Evolutionary conservation across 2,113 vertebrate species (phyloP).

Genomic region (Gorsachius goisagi): DNA sequence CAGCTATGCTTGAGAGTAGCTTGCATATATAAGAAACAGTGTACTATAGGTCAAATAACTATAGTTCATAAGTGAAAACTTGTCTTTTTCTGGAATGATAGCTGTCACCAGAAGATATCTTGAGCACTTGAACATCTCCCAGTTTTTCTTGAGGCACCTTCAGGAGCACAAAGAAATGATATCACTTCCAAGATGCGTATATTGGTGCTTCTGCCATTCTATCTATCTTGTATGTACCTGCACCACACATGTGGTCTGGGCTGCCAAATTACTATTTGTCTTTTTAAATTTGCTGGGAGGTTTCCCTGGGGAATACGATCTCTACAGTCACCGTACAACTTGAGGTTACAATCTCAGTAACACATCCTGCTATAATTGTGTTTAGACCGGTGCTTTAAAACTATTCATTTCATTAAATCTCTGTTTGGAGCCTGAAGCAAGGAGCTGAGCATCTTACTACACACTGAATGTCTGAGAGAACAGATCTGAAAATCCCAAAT

Average conservation of each 20-base stretch:
- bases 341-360: neutral
- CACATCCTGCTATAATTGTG: neutral
- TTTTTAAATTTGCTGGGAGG: neutral
- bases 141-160: neutral
- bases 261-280: neutral
- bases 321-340: neutral
- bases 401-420: neutral
- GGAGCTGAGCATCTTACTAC: neutral
- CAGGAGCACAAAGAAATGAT: neutral
- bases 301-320: neutral
- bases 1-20: neutral
- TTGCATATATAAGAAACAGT: neutral
- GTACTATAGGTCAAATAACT: neutral
- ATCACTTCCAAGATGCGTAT: neutral
- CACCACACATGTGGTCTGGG: neutral
- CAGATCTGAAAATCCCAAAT: neutral
- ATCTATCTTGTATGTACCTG: neutral
- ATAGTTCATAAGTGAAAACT: neutral
- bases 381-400: neutral
- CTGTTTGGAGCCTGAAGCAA: neutral
- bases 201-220: neutral
- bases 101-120: neutral
- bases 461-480: neutral
- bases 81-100: neutral
- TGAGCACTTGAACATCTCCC: neutral